phyloP scores from a whole-genome alignment of 2,113 vertebrate species.

The Riparia riparia region DNA sequence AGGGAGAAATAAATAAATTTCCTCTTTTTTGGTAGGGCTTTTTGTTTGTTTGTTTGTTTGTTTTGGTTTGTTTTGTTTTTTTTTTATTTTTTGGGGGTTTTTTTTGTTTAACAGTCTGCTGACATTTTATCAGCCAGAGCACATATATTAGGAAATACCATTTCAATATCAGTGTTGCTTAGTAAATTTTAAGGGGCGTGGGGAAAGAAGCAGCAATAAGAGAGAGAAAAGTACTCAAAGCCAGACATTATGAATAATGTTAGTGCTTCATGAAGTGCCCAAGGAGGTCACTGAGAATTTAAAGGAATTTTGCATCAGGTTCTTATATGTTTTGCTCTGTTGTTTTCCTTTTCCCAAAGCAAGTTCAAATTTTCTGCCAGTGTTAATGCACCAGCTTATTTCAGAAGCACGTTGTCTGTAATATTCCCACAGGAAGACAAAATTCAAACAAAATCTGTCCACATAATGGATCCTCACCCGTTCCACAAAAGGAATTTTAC shows the following conservation, averaged over 20 bases:
- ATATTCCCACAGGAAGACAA: not conserved
- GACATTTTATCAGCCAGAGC: not conserved
- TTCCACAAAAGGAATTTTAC: not conserved
- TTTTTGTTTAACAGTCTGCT: not conserved
- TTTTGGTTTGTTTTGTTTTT: not conserved
- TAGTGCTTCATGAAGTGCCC: not conserved
- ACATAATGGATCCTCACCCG: not conserved
- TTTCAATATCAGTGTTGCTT: not conserved
- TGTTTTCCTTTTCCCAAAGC: not conserved
- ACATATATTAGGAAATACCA: not conserved
- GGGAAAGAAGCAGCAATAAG: not conserved
- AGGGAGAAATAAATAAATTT: slow-evolving; percentile 1
- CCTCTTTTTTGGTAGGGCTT: not conserved
- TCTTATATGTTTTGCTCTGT: not conserved
- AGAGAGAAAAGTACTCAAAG: not conserved
- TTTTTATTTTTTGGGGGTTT: not conserved
- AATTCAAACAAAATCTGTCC: not conserved
- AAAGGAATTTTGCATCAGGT: not conserved
- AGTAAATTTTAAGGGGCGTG: not conserved
- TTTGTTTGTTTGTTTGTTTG: not conserved
- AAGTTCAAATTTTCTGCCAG: not conserved
- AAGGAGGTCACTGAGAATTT: not conserved
- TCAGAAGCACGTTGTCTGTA: not conserved
- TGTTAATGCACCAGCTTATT: not conserved
- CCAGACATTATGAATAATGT: not conserved